Evolutionary conservation across 2,113 vertebrate species (phyloP).

Genomic region (Sakesphorus luctuosus): DNA sequence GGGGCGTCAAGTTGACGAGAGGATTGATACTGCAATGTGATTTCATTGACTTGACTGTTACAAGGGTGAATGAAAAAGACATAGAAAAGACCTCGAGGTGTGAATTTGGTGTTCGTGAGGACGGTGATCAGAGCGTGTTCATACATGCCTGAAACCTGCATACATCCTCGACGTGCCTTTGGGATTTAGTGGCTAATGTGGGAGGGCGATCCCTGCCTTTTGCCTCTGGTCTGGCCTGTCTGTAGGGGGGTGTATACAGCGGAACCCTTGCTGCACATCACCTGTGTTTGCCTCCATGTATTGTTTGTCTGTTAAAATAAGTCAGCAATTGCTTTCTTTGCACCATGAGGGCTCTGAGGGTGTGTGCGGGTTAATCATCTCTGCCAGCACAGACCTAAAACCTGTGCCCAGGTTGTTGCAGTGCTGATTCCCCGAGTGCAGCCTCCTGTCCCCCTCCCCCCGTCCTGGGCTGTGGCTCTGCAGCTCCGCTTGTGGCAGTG

Average conservation of each 20-base stretch:
- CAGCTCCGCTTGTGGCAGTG: not conserved
- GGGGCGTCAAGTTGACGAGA: not conserved
- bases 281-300: accelerated
- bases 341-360: not conserved
- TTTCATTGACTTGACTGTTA: not conserved
- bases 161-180: not conserved
- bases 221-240: accelerated
- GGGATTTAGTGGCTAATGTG: not conserved
- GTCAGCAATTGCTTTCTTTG: not conserved
- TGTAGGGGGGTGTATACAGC: accelerated
- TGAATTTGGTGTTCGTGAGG: not conserved
- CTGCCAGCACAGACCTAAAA: not conserved
- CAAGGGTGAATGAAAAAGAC: not conserved
- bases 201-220: not conserved
- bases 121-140: accelerated
- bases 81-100: not conserved
- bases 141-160: not conserved
- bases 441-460: not conserved
- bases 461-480: not conserved
- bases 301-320: not conserved
- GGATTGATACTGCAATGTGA: not conserved
- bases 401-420: accelerated
- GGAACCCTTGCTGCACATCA: accelerated
- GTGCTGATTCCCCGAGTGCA: not conserved
- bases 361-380: not conserved